Conservation (phyloP, 2,797 vertebrate species). For the Eurystomus glaucurus region DNA sequence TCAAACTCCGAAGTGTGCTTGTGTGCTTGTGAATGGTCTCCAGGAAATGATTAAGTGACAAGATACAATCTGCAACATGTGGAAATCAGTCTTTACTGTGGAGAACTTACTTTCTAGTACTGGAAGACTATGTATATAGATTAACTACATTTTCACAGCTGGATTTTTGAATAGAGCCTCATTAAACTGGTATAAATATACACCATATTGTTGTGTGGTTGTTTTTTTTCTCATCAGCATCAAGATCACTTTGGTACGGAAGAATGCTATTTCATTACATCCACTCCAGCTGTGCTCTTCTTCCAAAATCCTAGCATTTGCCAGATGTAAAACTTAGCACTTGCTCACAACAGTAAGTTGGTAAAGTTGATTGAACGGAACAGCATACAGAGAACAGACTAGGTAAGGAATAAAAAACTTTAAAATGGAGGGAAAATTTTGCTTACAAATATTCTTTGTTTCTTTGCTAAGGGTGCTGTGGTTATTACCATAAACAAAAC, state of each 20-base stretch:
- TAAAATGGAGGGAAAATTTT: not conserved
- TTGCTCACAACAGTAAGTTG: not conserved
- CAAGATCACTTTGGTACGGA: constrained; percentile 47
- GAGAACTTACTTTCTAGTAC: constrained; percentile 31
- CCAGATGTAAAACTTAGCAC: constrained; percentile 24
- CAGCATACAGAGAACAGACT: not conserved
- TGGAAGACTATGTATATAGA: constrained; percentile 12
- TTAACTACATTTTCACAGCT: constrained; percentile 72
- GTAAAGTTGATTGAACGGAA: not conserved
- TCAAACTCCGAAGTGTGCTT: not conserved
- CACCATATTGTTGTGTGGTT: not conserved
- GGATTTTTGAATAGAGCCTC: constrained; percentile 68
- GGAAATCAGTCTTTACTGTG: constrained; percentile 30
- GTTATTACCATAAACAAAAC: not conserved
- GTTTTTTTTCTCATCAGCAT: constrained; percentile 12
- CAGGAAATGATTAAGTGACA: constrained; percentile 37
- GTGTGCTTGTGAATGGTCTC: not conserved
- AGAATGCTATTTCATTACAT: constrained; percentile 51
- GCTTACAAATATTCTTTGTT: not conserved
- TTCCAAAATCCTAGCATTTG: constrained; percentile 37
- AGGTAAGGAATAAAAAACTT: not conserved
- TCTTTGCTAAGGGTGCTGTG: not conserved
- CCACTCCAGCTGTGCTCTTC: constrained; percentile 71
- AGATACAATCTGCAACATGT: not conserved
- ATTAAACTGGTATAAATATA: constrained; percentile 71